Conservation (phyloP, 1,140 invertebrate species). For the Apis mellifera region DNA sequence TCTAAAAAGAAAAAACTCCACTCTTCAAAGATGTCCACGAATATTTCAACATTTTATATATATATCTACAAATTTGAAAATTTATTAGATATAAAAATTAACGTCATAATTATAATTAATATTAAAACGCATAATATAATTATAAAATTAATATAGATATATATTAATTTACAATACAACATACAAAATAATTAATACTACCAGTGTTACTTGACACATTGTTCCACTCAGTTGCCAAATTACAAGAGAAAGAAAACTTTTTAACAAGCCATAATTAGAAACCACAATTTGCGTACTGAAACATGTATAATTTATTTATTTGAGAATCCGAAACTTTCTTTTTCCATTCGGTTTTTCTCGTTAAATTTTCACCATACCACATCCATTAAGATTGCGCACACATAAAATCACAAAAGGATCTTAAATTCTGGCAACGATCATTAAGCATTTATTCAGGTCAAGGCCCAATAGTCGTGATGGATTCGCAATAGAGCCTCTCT, state of each 20-base stretch:
- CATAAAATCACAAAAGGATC: not conserved
- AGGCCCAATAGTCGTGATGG: not conserved
- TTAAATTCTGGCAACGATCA: constrained; percentile 6
- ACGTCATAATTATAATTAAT: too few relatives aligned
- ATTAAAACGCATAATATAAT: too few relatives aligned
- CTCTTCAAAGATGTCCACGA: too few relatives aligned
- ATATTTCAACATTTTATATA: too few relatives aligned
- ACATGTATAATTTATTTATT: not conserved
- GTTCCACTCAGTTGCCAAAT: not conserved
- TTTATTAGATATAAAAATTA: too few relatives aligned
- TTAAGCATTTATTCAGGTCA: constrained; percentile 26
- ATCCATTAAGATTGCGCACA: not conserved
- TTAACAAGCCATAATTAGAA: not conserved
- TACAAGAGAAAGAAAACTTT: not conserved
- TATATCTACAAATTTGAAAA: too few relatives aligned
- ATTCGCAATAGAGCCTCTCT: not conserved
- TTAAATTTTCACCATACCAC: not conserved
- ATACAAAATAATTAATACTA: too few relatives aligned
- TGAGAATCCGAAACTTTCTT: not conserved
- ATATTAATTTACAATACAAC: too few relatives aligned
- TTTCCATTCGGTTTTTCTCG: not conserved
- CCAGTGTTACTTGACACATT: too few relatives aligned
- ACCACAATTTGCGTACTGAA: not conserved
- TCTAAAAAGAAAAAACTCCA: too few relatives aligned
- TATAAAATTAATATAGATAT: too few relatives aligned